These are phyloP conservation scores for Tychaedon coryphoeus DNA, from an alignment of 2,113 vertebrate genomes.

Conservation along the genomic window DNA sequence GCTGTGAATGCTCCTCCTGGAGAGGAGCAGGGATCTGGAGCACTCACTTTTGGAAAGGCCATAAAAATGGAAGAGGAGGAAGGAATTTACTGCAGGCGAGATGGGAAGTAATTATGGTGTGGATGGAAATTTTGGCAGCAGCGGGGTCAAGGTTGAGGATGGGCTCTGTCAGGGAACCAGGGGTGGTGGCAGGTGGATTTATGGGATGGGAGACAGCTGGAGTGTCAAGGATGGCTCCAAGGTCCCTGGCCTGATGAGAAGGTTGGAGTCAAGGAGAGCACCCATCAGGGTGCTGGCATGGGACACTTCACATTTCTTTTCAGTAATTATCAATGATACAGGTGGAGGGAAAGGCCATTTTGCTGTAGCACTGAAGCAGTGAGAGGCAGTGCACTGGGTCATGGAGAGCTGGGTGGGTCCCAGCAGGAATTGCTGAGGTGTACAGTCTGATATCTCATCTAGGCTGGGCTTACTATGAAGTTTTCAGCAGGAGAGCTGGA, in stretches of 20 bases:
- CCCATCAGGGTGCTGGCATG: rapidly evolving
- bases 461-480: background rate
- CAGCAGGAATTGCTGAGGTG: rapidly evolving
- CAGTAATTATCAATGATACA: background rate
- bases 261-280: background rate
- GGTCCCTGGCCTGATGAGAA: background rate
- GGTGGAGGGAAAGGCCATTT: background rate
- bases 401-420: background rate
- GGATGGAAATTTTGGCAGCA: background rate
- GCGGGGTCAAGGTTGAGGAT: slow-evolving; percentile 17
- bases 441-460: background rate
- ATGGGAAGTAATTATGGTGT: background rate
- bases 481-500: background rate
- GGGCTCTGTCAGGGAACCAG: background rate
- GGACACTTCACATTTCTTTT: background rate
- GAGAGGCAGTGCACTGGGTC: background rate
- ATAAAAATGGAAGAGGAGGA: background rate
- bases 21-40: background rate
- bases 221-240: background rate
- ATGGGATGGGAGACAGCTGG: background rate
- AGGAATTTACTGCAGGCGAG: background rate
- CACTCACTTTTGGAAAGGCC: background rate
- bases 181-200: background rate
- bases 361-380: background rate
- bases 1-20: rapidly evolving